These are phyloP conservation scores for Drosophila suboccidentalis DNA, from an alignment of 2,888 invertebrate genomes.

Conservation along the genomic window DNA sequence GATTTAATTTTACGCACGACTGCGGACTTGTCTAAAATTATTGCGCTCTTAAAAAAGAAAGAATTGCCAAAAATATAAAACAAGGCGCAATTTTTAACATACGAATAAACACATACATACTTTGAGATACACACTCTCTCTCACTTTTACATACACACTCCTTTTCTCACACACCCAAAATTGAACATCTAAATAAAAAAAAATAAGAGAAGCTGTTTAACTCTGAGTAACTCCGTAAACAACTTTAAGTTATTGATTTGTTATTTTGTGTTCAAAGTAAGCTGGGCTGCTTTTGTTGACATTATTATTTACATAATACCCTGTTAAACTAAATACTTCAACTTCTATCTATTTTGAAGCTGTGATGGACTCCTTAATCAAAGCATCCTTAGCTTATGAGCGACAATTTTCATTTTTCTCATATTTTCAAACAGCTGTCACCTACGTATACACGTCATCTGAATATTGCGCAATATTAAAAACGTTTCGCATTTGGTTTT, in stretches of 20 bases:
- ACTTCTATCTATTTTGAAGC: no score
- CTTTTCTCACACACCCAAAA: neutral
- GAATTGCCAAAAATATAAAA: slow-evolving; percentile 15
- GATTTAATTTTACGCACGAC: slow-evolving; percentile 77
- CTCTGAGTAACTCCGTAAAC: slow-evolving; percentile 11
- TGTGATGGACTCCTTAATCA: neutral
- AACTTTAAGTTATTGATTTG: slow-evolving; percentile 6
- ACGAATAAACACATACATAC: slow-evolving; percentile 4
- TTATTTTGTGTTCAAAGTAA: neutral
- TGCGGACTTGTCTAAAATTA: slow-evolving; percentile 51
- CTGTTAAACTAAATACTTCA: neutral
- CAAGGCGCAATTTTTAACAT: slow-evolving; percentile 22
- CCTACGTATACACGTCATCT: neutral
- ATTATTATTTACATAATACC: neutral
- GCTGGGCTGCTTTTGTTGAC: neutral
- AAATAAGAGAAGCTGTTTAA: neutral
- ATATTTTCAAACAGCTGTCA: neutral
- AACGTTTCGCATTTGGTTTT: slow-evolving; percentile 47
- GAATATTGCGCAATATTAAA: slow-evolving; percentile 48
- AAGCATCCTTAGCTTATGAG: neutral
- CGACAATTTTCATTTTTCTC: neutral
- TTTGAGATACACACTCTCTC: neutral
- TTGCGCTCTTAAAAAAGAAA: slow-evolving; percentile 30
- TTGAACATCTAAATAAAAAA: neutral
- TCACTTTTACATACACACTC: neutral